phyloP scores from a whole-genome alignment of 2,797 vertebrate genomes.

The Craterocephalus amniculus region DNA sequence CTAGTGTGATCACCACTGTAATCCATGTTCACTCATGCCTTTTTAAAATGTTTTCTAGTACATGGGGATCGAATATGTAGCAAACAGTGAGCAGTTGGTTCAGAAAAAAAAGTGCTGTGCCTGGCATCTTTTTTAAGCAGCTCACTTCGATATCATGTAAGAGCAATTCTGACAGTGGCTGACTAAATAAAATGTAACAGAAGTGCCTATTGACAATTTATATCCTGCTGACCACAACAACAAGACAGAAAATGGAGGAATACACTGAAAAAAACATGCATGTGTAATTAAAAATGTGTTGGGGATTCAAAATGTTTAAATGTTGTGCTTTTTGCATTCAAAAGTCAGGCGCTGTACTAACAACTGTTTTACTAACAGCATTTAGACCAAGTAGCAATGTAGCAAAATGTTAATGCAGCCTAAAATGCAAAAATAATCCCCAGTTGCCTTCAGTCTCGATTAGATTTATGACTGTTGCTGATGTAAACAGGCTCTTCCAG shows the following conservation, averaged over 20 bases:
- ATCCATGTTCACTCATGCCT: conserved; percentile 24
- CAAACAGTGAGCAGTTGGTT: conserved; percentile 25
- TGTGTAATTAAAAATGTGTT: background rate
- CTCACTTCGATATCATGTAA: conserved; percentile 35
- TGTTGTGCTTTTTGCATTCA: conserved; percentile 19
- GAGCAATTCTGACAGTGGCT: conserved; percentile 48
- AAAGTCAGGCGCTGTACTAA: conserved; percentile 17
- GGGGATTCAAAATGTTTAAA: background rate
- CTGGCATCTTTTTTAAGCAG: conserved; percentile 49
- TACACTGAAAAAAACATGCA: conserved; percentile 24
- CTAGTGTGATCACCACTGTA: conserved; percentile 40
- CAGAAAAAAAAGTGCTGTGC: conserved; percentile 41
- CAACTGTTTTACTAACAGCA: conserved; percentile 39
- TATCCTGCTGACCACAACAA: conserved; percentile 36
- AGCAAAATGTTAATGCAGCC: background rate
- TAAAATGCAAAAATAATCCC: background rate
- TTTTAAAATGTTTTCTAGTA: conserved; percentile 43
- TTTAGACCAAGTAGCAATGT: conserved; percentile 28
- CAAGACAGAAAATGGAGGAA: conserved; percentile 23
- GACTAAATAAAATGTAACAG: conserved; percentile 40
- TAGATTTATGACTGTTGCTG: background rate
- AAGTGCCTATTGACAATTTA: conserved; percentile 24
- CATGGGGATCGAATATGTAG: background rate
- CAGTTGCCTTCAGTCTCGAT: background rate
- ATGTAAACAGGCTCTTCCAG: background rate